Base-by-base conservation (phyloP, 2,888 invertebrate species). In the Limnephilus lunatus region DNA sequence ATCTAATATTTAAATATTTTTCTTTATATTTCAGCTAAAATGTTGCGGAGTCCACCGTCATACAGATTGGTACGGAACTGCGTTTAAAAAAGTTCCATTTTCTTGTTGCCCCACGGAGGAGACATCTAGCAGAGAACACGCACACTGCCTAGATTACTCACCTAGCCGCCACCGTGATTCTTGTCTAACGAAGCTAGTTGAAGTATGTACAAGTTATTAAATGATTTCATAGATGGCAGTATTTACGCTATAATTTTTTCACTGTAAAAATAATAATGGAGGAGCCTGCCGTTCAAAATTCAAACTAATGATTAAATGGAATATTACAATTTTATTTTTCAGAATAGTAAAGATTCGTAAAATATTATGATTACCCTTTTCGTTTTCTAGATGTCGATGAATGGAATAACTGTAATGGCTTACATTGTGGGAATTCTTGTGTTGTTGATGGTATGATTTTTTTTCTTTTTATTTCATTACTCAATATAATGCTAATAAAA, bases 21-120 rank as follows among this genome's bases (percentile, higher is more conserved):
- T 68, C 9, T 39, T 85, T n/a, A 5, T 85, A 85, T 92, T 92
- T 39, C 92, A 95, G 95, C 93, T 95, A 90, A 92, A 94, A 87
- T 95, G 95, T 91, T 95, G 95, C 92, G 95, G 95, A 5, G 94
- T 94, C 35, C 94, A 94, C 7, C 90, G 92, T 25, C 82, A 94
- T 2, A 85, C 89, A 5, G 95, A 95, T 92, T 95, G 95, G 95
- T 90, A 88, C 31, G 80, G 90, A 81, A 86, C 91, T 3, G 15
- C 39, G 39, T 35, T 48, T 2, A 93, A 91, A 25, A 91, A 89
- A 19, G 90, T 95, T 14, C 95, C 95, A 5, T 11, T 68, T 7
- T 95, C 95, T 0, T 95, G 95, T 85, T 95, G 95, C 93, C 83
- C 91, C 3, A 12, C 15, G 3, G 68, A n/a, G 3, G 68, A n/a